Evolutionary conservation across 2,113 vertebrate genomes (phyloP).

Genomic region (Gulo gulo): DNA sequence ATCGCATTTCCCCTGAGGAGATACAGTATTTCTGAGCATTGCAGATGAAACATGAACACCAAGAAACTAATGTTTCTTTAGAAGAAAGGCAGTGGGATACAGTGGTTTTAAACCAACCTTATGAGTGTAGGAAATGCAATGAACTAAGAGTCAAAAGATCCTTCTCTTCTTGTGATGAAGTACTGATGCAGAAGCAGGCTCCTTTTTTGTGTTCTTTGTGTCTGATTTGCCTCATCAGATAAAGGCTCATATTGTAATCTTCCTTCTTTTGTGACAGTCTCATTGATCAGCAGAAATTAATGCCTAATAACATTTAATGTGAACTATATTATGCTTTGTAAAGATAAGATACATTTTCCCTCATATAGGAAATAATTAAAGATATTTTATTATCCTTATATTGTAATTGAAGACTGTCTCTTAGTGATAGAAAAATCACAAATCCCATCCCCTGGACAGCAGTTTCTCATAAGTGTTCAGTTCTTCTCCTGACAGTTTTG

Average conservation of each 20-base stretch:
- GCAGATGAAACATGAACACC: slow-evolving; percentile 17
- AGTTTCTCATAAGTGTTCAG: background rate
- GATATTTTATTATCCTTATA: background rate
- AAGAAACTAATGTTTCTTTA: background rate
- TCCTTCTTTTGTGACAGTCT: background rate
- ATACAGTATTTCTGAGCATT: background rate
- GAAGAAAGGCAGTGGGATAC: background rate
- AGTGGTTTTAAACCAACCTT: background rate
- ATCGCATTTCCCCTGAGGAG: background rate
- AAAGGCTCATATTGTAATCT: background rate
- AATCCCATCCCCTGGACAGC: background rate
- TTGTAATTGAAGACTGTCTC: background rate
- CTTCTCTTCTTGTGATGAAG: background rate
- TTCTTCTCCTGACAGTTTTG: background rate
- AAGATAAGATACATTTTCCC: background rate
- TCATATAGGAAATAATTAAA: background rate
- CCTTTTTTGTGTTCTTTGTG: background rate
- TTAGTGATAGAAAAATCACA: background rate
- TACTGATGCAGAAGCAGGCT: background rate
- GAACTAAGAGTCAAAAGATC: background rate
- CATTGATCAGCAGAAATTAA: background rate
- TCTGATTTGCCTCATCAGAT: background rate
- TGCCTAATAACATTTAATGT: background rate
- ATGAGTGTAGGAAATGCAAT: background rate
- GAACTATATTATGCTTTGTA: background rate